Evolutionary conservation across 2,888 invertebrate species (phyloP).

Genomic region (Xestoiulus laeticollis): DNA sequence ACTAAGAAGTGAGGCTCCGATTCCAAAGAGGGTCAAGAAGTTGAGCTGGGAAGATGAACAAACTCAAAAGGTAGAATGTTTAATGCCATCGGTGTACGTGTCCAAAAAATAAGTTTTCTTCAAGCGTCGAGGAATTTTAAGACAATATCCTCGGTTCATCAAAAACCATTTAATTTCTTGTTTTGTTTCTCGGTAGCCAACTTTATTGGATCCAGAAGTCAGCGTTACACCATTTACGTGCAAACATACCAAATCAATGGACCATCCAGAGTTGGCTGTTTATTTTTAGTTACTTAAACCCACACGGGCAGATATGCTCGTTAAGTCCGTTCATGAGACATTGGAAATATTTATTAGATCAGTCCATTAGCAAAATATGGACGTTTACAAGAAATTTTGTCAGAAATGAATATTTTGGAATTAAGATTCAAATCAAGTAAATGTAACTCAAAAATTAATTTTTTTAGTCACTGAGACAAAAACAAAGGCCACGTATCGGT

Average conservation of each 20-base stretch:
- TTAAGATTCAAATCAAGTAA: not conserved
- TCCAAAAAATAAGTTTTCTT: not conserved
- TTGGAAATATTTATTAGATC: not conserved
- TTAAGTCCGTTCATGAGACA: not conserved
- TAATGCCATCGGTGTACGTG: not conserved
- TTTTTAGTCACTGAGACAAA: too few relatives aligned
- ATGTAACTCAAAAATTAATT: too few relatives aligned
- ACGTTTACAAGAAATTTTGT: not conserved
- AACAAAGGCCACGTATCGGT: not conserved
- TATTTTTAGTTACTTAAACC: slow-evolving; percentile 68
- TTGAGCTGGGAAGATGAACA: slow-evolving; percentile 78
- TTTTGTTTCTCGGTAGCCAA: slow-evolving; percentile 48
- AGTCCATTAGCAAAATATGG: not conserved
- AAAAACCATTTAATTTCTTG: slow-evolving; percentile 40
- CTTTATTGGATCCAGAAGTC: slow-evolving; percentile 64
- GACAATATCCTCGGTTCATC: too few relatives aligned
- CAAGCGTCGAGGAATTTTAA: too few relatives aligned
- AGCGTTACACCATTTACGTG: slow-evolving; percentile 63
- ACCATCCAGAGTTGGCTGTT: slow-evolving; percentile 76
- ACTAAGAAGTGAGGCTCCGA: slow-evolving; percentile 60
- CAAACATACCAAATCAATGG: slow-evolving; percentile 62
- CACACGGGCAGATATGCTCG: not conserved
- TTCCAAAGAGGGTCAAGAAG: slow-evolving; percentile 78
- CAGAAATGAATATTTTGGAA: not conserved
- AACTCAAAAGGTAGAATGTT: slow-evolving; percentile 56